phyloP scores from a whole-genome alignment of 2,888 invertebrate genomes.

The Sminthurinus aureus region DNA sequence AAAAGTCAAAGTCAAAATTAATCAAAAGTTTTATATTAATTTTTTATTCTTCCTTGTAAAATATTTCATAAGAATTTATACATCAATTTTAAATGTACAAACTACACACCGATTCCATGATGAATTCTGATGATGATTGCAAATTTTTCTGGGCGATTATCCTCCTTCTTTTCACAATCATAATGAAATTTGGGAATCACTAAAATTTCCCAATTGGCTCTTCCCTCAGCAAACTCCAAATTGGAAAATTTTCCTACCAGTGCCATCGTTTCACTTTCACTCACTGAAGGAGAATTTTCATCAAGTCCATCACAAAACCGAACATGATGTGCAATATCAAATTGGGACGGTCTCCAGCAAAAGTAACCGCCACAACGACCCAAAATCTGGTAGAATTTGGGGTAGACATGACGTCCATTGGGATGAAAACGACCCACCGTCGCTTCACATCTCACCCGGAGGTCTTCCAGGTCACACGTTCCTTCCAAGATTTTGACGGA shows the following conservation, averaged over 20 bases:
- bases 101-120: constrained; percentile 50
- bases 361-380: constrained; percentile 48
- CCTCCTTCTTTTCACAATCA: constrained; percentile 42
- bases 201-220: constrained; percentile 56
- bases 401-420: constrained; percentile 45
- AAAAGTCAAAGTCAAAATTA: background rate
- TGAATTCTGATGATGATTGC: constrained; percentile 53
- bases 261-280: constrained; percentile 50
- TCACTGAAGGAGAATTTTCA: constrained; percentile 41
- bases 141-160: constrained; percentile 34
- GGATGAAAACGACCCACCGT: constrained; percentile 44
- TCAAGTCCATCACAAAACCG: constrained; percentile 48
- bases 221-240: constrained; percentile 40
- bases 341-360: constrained; percentile 53
- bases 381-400: constrained; percentile 54
- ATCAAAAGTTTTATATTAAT: no score
- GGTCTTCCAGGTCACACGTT: constrained; percentile 44
- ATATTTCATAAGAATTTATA: constrained; percentile 54
- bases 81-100: constrained; percentile 37
- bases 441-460: constrained; percentile 43
- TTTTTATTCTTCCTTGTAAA: no score
- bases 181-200: constrained; percentile 54
- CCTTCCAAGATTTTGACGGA: constrained; percentile 52
- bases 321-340: constrained; percentile 55
- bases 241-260: constrained; percentile 47